These are phyloP conservation scores for Sclerurus mexicanus DNA, from an alignment of 2,113 vertebrate genomes.

Conservation along the genomic window DNA sequence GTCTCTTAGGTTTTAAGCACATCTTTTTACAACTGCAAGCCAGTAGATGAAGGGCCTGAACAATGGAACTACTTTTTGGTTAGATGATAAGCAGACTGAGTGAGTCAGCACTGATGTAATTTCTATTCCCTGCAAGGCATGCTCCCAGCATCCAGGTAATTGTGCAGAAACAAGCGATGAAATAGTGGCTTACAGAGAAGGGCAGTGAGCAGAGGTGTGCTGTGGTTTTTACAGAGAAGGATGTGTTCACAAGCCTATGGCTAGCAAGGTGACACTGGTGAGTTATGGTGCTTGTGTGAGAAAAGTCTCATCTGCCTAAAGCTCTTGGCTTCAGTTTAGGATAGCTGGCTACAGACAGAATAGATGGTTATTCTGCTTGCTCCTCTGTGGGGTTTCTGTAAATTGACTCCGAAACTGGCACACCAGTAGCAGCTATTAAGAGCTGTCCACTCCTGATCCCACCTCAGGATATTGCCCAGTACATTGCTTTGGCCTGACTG, in stretches of 20 bases:
- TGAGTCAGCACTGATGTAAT: neutral
- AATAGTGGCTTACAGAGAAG: neutral
- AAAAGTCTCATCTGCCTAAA: neutral
- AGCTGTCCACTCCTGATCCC: neutral
- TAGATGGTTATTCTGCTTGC: neutral
- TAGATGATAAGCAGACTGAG: neutral
- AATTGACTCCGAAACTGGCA: neutral
- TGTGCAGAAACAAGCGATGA: neutral
- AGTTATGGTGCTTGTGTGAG: neutral
- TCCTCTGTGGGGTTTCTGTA: neutral
- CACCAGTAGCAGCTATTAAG: neutral
- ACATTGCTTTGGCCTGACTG: neutral
- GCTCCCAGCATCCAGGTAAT: neutral
- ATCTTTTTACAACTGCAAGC: neutral
- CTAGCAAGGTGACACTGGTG: neutral
- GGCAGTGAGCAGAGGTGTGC: neutral
- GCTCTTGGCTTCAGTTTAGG: neutral
- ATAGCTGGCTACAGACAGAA: neutral
- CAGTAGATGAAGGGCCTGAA: neutral
- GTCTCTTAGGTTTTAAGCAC: neutral
- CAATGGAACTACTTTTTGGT: neutral
- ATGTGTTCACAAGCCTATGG: neutral
- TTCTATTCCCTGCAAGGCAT: neutral
- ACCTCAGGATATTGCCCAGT: neutral
- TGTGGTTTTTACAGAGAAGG: neutral